Evolutionary conservation across 1,140 invertebrate genomes (phyloP).

Genomic region (Hesperophylax magnus): DNA sequence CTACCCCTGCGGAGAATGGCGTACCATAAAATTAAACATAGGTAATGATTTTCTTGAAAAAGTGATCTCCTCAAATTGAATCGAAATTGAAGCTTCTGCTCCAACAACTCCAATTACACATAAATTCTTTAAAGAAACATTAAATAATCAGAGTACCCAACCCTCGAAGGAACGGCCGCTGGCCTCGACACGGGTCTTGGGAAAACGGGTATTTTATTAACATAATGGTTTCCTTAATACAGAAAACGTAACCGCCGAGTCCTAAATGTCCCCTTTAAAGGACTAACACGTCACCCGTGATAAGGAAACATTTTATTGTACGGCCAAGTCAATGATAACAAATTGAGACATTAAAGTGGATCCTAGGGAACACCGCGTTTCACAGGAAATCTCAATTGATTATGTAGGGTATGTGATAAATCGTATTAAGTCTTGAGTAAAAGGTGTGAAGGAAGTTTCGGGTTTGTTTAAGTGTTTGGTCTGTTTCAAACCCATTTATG

Average conservation of each 20-base stretch:
- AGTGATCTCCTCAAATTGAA: too few relatives aligned
- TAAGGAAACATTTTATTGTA: slow-evolving; percentile 34
- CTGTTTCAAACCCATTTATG: too few relatives aligned
- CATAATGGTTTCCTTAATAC: slow-evolving; percentile 29
- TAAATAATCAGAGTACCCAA: too few relatives aligned
- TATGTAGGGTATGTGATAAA: not conserved
- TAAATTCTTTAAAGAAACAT: not conserved
- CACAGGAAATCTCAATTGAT: slow-evolving; percentile 1
- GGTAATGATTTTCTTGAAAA: too few relatives aligned
- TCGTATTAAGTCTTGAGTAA: too few relatives aligned
- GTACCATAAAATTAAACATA: too few relatives aligned
- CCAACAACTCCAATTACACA: not conserved
- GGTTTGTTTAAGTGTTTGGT: too few relatives aligned
- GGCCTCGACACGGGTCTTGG: slow-evolving; percentile 4
- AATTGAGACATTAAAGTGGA: slow-evolving; percentile 31
- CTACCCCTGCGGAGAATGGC: too few relatives aligned
- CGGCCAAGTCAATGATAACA: slow-evolving; percentile 28
- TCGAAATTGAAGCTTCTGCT: too few relatives aligned
- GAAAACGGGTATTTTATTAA: slow-evolving; percentile 35
- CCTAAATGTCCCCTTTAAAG: slow-evolving; percentile 6
- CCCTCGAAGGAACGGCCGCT: not conserved
- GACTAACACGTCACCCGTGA: slow-evolving; percentile 17
- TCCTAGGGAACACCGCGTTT: slow-evolving; percentile 7
- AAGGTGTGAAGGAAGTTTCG: too few relatives aligned
- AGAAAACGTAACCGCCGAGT: not conserved